phyloP scores from a whole-genome alignment of 1,140 invertebrate species.

The Dreissena rostriformis region DNA sequence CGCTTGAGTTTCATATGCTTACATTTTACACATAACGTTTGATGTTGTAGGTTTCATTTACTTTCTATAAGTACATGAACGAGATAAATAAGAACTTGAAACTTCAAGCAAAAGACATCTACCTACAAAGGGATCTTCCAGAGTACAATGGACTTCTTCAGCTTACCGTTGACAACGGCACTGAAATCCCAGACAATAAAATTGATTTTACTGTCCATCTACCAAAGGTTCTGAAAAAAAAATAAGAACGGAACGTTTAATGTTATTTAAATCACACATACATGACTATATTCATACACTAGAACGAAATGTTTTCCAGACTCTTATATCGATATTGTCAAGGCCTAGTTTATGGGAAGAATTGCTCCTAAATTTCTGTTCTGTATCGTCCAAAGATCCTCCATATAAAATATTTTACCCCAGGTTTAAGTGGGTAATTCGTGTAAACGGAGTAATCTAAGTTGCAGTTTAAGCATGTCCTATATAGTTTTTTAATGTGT shows the following conservation, averaged over 20 bases:
- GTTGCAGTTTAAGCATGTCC: too few relatives aligned
- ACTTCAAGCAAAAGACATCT: conserved; percentile 14
- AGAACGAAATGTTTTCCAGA: neutral
- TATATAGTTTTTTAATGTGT: too few relatives aligned
- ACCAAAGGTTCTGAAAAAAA: conserved; percentile 11
- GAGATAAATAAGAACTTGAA: neutral
- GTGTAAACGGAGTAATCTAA: too few relatives aligned
- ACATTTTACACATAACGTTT: neutral
- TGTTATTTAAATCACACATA: neutral
- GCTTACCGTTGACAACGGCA: neutral
- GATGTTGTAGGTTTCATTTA: neutral
- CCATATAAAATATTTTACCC: neutral
- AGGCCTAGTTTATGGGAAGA: neutral
- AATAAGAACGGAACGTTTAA: neutral
- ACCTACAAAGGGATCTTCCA: conserved; percentile 30
- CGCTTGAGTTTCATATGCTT: neutral
- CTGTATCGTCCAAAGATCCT: neutral
- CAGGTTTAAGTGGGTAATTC: too few relatives aligned
- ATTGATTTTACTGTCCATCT: conserved; percentile 13
- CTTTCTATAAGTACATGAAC: neutral
- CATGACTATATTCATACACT: neutral
- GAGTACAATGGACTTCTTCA: conserved; percentile 12
- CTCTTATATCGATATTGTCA: neutral
- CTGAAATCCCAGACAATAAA: neutral
- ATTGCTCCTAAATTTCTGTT: neutral